Base-by-base conservation (phyloP, 1,140 invertebrate species). In the Venturia canescens region DNA sequence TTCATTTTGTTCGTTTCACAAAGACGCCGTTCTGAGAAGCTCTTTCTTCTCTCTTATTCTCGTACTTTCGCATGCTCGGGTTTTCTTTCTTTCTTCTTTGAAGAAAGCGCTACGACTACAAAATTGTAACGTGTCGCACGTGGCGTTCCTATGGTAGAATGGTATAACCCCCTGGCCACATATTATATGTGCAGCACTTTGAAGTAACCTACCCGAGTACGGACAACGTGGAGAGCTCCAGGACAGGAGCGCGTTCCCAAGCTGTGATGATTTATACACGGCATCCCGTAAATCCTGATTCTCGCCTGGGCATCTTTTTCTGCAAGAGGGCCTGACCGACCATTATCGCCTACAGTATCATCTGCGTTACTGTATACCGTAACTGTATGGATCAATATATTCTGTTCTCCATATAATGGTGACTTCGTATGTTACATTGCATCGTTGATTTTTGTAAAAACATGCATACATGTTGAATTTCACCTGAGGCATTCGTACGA, bases 261-360 rank as follows among this genome's bases (percentile, higher is more conserved):
- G 48, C 44, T 23, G 71, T 57, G 71, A 81, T 83, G 83, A 87
- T 87, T 86, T 86, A 86, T 78, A 78, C 83, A 72, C 50, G 79
- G 81, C 83, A 83, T 83, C 83, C 83, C 84, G 83, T 86, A 87
- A 87, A 87, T 87, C 85, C 74, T 60, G 67, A 70, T 60, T 81
- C n/a, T 69, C 48, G 72, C 67, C 77, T 57, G 23, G 44, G 21
- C 66, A 3, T 23, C 29, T 44, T 53, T 29, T 70, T 18, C 71
- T 53, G 26, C 71, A 23, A n/a, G 44, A 50, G 70, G 16, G 34
- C 63, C 34, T 26, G 21, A 48, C 50, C 66, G 57, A 67, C 70
- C 71, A 74, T 74, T 57, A 74, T 74, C 44, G 71, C 23, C 23
- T 57, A 29, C 44, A 18, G 16, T 31, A 74, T 53, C 31, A 50